These are phyloP conservation scores for Escarpia spicata DNA, from an alignment of 2,888 invertebrate species.

Conservation along the genomic window DNA sequence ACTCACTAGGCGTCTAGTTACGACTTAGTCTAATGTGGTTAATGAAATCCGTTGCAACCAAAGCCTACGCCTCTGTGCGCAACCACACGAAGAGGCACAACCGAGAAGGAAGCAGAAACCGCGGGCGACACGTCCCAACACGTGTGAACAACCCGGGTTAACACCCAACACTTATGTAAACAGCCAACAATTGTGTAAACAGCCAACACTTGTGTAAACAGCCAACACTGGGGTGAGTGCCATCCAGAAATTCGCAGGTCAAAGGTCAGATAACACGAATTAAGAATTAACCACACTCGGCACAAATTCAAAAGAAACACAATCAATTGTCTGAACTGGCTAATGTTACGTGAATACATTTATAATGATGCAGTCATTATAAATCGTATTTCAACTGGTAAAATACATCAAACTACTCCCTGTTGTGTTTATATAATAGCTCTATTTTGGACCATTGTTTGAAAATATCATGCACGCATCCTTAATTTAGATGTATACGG, in stretches of 20 bases:
- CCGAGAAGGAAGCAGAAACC: background rate
- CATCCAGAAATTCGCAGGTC: background rate
- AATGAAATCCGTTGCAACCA: background rate
- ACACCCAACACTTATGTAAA: background rate
- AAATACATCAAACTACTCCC: background rate
- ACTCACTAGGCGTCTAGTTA: background rate
- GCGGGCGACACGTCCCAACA: background rate
- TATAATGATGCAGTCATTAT: background rate
- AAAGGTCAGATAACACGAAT: background rate
- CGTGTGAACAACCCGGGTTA: background rate
- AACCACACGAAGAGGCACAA: background rate
- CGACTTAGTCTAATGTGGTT: background rate
- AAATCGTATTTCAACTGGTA: background rate
- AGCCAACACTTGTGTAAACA: conserved; percentile 7
- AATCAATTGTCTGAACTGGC: background rate
- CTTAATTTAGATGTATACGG: background rate
- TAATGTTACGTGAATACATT: background rate
- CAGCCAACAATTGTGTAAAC: background rate
- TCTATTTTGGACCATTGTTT: background rate
- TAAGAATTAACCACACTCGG: conserved; percentile 16
- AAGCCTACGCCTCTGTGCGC: background rate
- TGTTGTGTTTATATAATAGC: background rate
- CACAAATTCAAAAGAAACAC: background rate
- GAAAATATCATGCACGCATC: background rate
- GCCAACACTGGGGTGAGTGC: conserved; percentile 16